These are phyloP conservation scores for Parochlus steinenii DNA, from an alignment of 2,888 invertebrate genomes.

Conservation along the genomic window DNA sequence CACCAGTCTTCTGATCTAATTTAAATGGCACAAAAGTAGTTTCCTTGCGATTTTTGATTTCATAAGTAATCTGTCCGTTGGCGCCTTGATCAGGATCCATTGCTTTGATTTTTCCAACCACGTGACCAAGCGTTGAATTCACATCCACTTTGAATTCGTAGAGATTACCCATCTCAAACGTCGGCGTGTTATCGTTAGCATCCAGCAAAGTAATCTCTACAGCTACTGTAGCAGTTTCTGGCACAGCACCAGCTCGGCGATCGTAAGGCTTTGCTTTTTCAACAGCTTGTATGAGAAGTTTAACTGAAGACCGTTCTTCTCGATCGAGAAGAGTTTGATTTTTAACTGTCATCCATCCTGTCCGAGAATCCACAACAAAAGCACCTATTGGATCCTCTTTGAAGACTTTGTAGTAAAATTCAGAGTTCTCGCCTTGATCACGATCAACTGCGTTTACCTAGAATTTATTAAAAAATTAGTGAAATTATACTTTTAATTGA, in stretches of 20 bases:
- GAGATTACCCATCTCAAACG: slow-evolving; percentile 66
- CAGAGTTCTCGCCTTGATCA: slow-evolving; percentile 73
- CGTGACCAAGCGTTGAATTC: slow-evolving; percentile 48
- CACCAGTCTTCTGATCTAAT: slow-evolving; percentile 53
- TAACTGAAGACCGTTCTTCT: slow-evolving; percentile 53
- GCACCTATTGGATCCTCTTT: slow-evolving; percentile 53
- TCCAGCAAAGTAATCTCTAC: slow-evolving; percentile 72
- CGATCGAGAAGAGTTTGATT: slow-evolving; percentile 59
- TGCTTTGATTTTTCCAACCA: slow-evolving; percentile 64
- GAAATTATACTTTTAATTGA: too few relatives aligned
- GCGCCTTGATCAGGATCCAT: slow-evolving; percentile 54
- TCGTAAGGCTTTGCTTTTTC: slow-evolving; percentile 50
- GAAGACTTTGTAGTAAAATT: slow-evolving; percentile 57
- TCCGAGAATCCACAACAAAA: slow-evolving; percentile 59
- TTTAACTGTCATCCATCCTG: slow-evolving; percentile 74
- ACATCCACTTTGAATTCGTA: slow-evolving; percentile 61
- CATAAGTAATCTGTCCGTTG: slow-evolving; percentile 61
- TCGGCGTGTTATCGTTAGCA: slow-evolving; percentile 83
- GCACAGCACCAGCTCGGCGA: slow-evolving; percentile 20
- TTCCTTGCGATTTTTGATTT: slow-evolving; percentile 50
- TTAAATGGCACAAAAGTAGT: slow-evolving; percentile 50
- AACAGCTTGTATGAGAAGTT: slow-evolving; percentile 60
- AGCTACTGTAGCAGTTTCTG: slow-evolving; percentile 35
- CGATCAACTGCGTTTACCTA: slow-evolving; percentile 64
- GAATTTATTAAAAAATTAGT: too few relatives aligned